Evolutionary conservation across 2,113 vertebrate genomes (phyloP), one percentile per base, ranked within the genome.

Genomic region (Lutjanus erythropterus): DNA sequence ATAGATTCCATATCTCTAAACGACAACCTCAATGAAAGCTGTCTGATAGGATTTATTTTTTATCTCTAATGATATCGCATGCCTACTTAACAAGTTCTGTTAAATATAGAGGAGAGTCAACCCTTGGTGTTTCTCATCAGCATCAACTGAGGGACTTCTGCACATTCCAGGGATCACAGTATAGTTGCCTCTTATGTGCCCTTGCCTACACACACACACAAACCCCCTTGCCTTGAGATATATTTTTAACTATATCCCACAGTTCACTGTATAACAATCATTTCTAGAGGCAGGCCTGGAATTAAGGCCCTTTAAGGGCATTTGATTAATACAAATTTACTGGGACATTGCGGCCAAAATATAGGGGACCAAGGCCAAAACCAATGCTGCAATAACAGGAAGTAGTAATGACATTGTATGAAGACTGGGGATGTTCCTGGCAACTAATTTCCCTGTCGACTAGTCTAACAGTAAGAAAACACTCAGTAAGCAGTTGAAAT

Each of bases 31-130:
- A 69, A 4, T 77, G 61, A 61, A 86, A 75, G 39, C 62, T 89
- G 75, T 87, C 85, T 53, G 81, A 90, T 81, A 33, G 64, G 82
- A 84, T 89, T 89, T 71, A 41, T 82, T 68, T 82, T 68, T 80
- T n/a, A 71, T 83, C 79, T 77, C 39, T 35, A 77, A 53, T 81
- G 77, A 83, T 75, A 56, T 44, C 33, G 71, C 62, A 79, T 52
- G 66, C 72, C 42, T 71, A 52, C 71, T 86, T 83, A 83, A 83
- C 47, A 67, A 80, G 68, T 78, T 69, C 49, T 71, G 21, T 85
- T 86, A 84, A 73, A 81, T 61, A 81, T 49, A 44, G 58, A 33
- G 27, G 39, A 68, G 65, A 80, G 18, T 56, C 44, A 35, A 65
- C 9, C 50, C 37, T 47, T 69, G 12, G 31, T 74, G 18, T 73